phyloP scores from a whole-genome alignment of 2,113 vertebrate genomes.

The Notothenia rossii region DNA sequence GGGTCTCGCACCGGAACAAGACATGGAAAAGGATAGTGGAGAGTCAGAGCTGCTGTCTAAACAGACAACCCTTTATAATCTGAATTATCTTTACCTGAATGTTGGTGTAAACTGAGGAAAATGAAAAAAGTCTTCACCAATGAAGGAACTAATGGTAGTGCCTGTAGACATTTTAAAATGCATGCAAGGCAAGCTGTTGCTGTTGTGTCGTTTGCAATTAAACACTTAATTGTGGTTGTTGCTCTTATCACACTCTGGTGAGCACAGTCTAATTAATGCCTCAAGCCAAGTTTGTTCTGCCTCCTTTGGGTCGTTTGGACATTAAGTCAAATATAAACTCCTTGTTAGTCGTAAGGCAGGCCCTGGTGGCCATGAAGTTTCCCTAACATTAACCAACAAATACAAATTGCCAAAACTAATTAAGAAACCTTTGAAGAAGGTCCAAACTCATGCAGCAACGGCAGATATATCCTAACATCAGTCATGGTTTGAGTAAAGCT shows the following conservation, averaged over 20 bases:
- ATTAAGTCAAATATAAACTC: too few relatives aligned
- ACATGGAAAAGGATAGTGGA: slow-evolving; percentile 4
- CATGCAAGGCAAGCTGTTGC: not conserved
- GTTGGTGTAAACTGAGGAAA: too few relatives aligned
- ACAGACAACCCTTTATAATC: slow-evolving; percentile 5
- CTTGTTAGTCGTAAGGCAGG: too few relatives aligned
- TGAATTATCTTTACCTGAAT: slow-evolving; percentile 16
- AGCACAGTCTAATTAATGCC: not conserved
- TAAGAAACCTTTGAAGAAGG: too few relatives aligned
- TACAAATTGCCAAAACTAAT: too few relatives aligned
- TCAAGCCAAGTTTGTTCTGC: not conserved
- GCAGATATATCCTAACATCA: not conserved
- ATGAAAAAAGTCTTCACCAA: not conserved
- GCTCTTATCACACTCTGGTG: not conserved
- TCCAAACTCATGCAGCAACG: not conserved
- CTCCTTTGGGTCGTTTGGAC: not conserved
- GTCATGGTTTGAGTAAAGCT: not conserved
- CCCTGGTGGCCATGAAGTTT: not conserved
- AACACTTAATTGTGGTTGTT: not conserved
- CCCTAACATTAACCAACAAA: not conserved
- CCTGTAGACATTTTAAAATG: not conserved
- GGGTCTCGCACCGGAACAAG: slow-evolving; percentile 29
- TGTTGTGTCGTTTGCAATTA: not conserved
- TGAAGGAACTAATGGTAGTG: not conserved
- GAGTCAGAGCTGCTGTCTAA: slow-evolving; percentile 24